These are phyloP conservation scores for Petroica traversi DNA, from an alignment of 2,113 vertebrate species.

Conservation along the genomic window DNA sequence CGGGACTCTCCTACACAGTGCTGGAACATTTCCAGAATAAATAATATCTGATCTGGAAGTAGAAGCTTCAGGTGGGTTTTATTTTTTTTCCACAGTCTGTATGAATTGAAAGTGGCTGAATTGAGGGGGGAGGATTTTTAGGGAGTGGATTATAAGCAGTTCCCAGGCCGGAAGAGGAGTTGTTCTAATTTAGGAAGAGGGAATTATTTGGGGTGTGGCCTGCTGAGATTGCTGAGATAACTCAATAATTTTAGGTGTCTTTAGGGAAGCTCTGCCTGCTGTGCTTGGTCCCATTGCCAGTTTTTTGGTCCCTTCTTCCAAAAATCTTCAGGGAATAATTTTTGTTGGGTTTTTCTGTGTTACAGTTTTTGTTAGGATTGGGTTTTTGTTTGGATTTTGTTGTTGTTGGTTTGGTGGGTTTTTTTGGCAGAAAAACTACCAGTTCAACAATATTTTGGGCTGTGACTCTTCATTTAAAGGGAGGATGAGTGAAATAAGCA, in stretches of 20 bases:
- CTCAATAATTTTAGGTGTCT: background rate
- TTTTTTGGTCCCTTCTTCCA: background rate
- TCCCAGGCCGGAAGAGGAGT: background rate
- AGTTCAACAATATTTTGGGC: background rate
- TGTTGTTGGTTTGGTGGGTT: background rate
- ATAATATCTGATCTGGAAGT: background rate
- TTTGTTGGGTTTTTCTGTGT: background rate
- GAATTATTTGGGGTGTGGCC: background rate
- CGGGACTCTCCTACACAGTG: fast-evolving
- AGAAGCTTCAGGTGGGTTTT: background rate
- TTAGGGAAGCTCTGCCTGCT: background rate
- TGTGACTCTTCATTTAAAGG: background rate
- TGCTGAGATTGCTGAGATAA: background rate
- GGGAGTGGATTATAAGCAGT: background rate
- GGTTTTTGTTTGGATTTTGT: background rate
- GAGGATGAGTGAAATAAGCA: background rate
- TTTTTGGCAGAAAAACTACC: background rate
- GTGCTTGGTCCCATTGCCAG: background rate
- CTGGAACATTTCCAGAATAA: background rate
- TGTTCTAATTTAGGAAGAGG: background rate
- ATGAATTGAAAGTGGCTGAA: background rate
- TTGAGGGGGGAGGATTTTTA: background rate
- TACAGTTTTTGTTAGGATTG: background rate
- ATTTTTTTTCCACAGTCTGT: background rate
- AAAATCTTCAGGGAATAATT: background rate